Evolutionary conservation across 37 sponge, comb jelly and placozoan genomes (phyloP).

Genomic region (Spongilla lacustris): DNA sequence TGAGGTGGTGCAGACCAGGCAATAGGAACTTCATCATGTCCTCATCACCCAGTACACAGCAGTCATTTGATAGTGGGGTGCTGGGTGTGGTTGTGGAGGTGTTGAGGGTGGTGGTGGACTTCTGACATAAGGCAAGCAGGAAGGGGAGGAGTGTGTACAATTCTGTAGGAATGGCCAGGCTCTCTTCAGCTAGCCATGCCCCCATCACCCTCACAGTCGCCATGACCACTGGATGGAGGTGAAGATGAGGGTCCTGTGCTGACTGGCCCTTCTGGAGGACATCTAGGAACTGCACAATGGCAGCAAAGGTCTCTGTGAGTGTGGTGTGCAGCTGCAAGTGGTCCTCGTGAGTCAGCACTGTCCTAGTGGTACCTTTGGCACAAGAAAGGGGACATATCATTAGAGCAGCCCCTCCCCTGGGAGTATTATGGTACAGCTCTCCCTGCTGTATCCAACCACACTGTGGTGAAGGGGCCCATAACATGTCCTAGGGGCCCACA

Average conservation of each 20-base stretch:
- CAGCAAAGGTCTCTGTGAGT: constrained; percentile 54
- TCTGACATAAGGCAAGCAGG: constrained; percentile 32
- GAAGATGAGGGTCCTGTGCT: background rate
- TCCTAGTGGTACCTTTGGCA: background rate
- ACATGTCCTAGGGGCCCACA: too few species aligned
- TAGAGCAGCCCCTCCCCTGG: too few species aligned
- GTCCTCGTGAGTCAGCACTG: constrained; percentile 28
- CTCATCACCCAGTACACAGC: background rate
- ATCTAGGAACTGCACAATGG: constrained; percentile 36
- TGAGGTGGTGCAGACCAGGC: constrained; percentile 70
- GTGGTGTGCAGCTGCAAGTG: constrained; percentile 65
- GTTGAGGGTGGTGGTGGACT: background rate
- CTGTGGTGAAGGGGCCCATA: too few species aligned
- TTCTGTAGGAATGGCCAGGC: constrained; percentile 40
- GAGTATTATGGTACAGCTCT: too few species aligned
- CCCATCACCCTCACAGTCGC: constrained; percentile 65
- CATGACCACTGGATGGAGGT: background rate
- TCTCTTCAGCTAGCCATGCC: constrained; percentile 87
- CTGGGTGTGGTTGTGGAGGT: background rate
- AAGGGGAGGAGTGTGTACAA: constrained; percentile 61
- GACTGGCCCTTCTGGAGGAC: background rate
- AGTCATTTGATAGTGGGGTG: background rate
- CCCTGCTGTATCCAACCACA: too few species aligned
- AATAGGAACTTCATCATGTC: constrained; percentile 56
- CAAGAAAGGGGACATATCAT: background rate